These are phyloP conservation scores for Artibeus jamaicensis DNA, from an alignment of 2,797 vertebrate genomes.

Conservation along the genomic window DNA sequence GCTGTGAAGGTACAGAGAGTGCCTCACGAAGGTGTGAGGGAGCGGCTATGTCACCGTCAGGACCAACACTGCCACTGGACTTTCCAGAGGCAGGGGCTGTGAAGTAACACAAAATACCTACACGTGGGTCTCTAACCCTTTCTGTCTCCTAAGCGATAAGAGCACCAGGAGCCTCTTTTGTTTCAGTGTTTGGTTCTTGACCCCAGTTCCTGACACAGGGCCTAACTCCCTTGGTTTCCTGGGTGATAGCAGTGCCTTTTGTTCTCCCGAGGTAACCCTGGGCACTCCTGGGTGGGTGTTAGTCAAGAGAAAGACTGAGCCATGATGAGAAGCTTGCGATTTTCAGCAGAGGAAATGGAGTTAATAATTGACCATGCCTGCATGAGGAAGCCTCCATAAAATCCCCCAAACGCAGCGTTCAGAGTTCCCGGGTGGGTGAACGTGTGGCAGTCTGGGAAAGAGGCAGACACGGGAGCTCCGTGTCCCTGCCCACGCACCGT, in stretches of 20 bases:
- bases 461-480: no score
- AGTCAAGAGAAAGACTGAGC: no score
- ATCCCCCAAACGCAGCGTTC: no score
- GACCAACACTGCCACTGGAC: not conserved
- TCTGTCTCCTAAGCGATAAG: no score
- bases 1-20: not conserved
- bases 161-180: no score
- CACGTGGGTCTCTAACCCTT: no score
- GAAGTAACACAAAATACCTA: not conserved
- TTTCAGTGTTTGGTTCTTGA: not conserved
- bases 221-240: not conserved
- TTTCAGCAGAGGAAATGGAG: no score
- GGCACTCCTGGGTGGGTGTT: no score
- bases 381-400: no score
- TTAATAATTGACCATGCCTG: no score
- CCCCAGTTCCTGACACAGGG: not conserved
- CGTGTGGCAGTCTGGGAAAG: not conserved
- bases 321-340: no score
- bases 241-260: not conserved
- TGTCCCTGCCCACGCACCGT: not conserved
- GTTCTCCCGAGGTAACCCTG: no score
- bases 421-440: not conserved
- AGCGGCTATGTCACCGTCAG: not conserved
- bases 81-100: not conserved
- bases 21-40: not conserved